Base-by-base conservation (phyloP, 2,113 vertebrate species). In the Balaeniceps rex region DNA sequence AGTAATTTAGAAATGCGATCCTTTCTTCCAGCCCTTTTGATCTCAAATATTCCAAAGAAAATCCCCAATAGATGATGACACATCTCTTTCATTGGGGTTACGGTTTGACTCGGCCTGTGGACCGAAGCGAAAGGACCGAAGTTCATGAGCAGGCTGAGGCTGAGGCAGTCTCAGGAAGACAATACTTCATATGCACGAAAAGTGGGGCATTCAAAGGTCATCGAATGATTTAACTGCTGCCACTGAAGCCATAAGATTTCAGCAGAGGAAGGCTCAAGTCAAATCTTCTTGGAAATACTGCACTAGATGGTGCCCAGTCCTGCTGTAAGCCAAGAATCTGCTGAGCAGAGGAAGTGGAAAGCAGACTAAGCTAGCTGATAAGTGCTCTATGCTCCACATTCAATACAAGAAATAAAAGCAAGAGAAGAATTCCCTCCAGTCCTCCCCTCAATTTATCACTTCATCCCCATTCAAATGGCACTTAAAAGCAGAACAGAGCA, bases 91-190 rank as follows among this genome's bases (percentile, higher is more conserved):
- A 11, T 2, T 4, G 16, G 77, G 42, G 8, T 34, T 40, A 51
- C 14, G 80, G 19, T 75, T 29, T 91, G 72, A 51, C 60, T 74
- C 6, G 26, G 77, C 31, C 65, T 10, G 0, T 8, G 87, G 47
- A 34, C 7, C 0, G 0, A 63, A 70, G 44, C 3, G 3, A 57
- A 82, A 63, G 61, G 34, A n/a, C 68, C 3, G 3, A 63, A 36
- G 29, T 7, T 36, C 31, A 17, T 4, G 58, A 71, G 72, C 54
- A 77, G 33, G 14, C 38, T 9, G 58, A 77, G 33, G 15, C 38
- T 11, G 58, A 74, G 46, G 83, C 36, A 46, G 72, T 9, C 44
- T 38, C 25, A 25, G 84, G 61, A 91, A 40, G 65, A 69, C 51
- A 38, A 28, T 13, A 8, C 18, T 58, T 74, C 54, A 42, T 11